phyloP scores from a whole-genome alignment of 2,113 vertebrate genomes.

The Corvus hawaiiensis region DNA sequence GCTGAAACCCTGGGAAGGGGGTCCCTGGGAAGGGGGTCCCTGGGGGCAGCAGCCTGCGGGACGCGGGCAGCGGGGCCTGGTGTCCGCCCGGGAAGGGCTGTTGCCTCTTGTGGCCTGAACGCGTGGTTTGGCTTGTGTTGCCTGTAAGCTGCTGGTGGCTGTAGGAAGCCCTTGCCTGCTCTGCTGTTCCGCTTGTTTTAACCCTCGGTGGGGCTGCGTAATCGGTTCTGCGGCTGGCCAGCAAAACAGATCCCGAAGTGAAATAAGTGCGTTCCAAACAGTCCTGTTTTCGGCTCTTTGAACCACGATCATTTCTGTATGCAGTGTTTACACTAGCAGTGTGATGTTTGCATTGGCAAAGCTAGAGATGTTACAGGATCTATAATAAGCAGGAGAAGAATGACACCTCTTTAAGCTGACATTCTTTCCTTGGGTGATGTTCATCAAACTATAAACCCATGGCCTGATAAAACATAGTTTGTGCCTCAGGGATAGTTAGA shows the following conservation, averaged over 20 bases:
- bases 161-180: not conserved
- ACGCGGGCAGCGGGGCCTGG: not conserved
- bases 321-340: not conserved
- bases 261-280: not conserved
- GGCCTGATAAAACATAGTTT: not conserved
- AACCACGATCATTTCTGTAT: accelerated
- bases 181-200: not conserved
- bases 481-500: not conserved
- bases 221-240: not conserved
- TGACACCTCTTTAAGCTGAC: not conserved
- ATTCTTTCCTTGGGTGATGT: not conserved
- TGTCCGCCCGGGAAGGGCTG: not conserved
- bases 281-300: not conserved
- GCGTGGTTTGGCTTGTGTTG: accelerated
- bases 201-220: accelerated
- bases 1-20: no score
- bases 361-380: not conserved
- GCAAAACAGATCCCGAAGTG: not conserved
- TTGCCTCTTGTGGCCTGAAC: not conserved
- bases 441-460: not conserved
- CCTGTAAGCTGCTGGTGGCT: not conserved
- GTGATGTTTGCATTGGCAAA: not conserved
- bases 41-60: not conserved
- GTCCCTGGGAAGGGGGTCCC: no score
- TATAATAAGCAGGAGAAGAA: not conserved